Evolutionary conservation across 2,888 invertebrate species (phyloP).

Genomic region (Craniophora ligustri): DNA sequence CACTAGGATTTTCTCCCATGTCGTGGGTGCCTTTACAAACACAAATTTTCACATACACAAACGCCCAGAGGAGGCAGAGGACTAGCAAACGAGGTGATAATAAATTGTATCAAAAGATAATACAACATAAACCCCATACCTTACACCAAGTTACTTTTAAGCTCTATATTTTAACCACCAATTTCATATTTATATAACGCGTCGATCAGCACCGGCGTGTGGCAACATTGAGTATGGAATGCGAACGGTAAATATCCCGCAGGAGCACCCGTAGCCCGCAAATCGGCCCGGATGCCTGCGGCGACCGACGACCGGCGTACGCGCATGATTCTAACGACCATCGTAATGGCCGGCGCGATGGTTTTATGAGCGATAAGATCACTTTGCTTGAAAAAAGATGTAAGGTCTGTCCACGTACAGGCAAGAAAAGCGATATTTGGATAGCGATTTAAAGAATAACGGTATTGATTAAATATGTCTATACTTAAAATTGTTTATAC

Average conservation of each 20-base stretch:
- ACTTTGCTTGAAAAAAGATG: slow-evolving; percentile 34
- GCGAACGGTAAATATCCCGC: slow-evolving; percentile 62
- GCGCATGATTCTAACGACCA: slow-evolving; percentile 57
- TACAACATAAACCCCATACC: no score
- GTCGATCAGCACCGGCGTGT: slow-evolving; percentile 22
- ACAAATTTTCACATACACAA: no score
- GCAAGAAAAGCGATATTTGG: not conserved
- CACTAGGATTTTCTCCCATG: no score
- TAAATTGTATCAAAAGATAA: no score
- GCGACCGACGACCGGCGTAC: slow-evolving; percentile 35
- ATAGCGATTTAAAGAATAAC: not conserved
- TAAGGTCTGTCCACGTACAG: not conserved
- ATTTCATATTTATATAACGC: slow-evolving; percentile 27
- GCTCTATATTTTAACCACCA: slow-evolving; percentile 42
- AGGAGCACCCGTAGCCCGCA: slow-evolving; percentile 49
- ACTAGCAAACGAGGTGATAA: no score
- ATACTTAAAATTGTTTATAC: no score
- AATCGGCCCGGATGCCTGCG: slow-evolving; percentile 49
- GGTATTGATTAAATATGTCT: no score
- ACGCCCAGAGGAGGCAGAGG: no score
- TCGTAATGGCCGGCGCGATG: slow-evolving; percentile 59
- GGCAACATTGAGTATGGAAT: slow-evolving; percentile 48
- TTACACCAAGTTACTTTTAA: no score
- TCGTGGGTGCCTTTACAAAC: no score
- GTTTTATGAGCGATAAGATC: slow-evolving; percentile 56